Conservation (phyloP, 2,888 invertebrate species). For the Malachius bipustulatus region DNA sequence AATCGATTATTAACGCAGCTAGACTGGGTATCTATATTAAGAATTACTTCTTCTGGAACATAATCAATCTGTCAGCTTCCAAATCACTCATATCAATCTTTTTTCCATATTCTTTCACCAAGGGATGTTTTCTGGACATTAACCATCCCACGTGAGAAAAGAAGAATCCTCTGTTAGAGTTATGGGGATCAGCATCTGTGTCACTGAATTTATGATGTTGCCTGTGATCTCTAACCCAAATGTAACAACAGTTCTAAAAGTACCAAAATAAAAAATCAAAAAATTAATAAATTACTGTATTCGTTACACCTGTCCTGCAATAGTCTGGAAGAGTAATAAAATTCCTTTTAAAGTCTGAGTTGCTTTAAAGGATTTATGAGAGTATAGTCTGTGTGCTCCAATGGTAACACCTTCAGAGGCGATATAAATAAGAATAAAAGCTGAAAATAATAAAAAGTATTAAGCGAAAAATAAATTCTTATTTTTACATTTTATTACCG, state of each 20-base stretch:
- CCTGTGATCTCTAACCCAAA: constrained; percentile 72
- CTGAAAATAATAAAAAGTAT: no score
- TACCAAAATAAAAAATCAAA: no score
- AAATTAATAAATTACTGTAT: no score
- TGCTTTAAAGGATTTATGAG: constrained; percentile 70
- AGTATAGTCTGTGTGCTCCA: constrained; percentile 69
- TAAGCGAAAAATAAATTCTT: no score
- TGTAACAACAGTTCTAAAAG: constrained; percentile 57
- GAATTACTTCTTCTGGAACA: constrained; percentile 62
- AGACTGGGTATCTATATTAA: no score
- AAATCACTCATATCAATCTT: constrained; percentile 67
- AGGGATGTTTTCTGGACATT: constrained; percentile 65
- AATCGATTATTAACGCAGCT: no score
- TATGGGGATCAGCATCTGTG: constrained; percentile 69
- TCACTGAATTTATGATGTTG: constrained; percentile 70
- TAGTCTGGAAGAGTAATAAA: constrained; percentile 53
- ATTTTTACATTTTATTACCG: no score
- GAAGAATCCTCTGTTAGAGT: constrained; percentile 71
- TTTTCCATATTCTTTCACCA: constrained; percentile 52
- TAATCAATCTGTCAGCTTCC: constrained; percentile 55
- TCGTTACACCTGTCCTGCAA: constrained; percentile 77
- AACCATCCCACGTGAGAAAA: constrained; percentile 84
- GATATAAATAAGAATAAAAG: constrained; percentile 17
- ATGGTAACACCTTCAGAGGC: constrained; percentile 57
- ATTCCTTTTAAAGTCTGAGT: constrained; percentile 46